These are phyloP conservation scores for Tiphia femorata DNA, from an alignment of 2,888 invertebrate genomes.

Conservation along the genomic window DNA sequence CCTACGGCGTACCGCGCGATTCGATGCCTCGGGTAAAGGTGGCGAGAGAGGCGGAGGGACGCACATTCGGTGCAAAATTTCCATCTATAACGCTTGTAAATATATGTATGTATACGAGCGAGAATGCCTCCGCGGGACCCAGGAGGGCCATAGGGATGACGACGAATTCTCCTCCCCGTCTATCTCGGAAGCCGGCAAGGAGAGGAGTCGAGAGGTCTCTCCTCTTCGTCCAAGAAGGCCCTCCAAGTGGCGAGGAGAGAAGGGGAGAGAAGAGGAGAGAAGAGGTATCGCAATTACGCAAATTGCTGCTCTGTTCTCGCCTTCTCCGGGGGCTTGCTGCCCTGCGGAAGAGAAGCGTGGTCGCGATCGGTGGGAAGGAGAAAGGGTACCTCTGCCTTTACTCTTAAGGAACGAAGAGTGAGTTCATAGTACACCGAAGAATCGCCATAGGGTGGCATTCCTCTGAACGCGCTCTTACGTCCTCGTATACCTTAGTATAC, in stretches of 20 bases:
- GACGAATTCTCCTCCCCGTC: neutral
- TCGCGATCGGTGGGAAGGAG: too few relatives aligned
- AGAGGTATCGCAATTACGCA: constrained; percentile 64
- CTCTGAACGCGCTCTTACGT: too few relatives aligned
- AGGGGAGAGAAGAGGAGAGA: constrained; percentile 38
- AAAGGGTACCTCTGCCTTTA: too few relatives aligned
- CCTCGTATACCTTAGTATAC: too few relatives aligned
- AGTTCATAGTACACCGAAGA: too few relatives aligned
- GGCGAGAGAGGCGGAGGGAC: constrained; percentile 16
- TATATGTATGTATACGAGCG: constrained; percentile 5
- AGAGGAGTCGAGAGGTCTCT: constrained; percentile 21
- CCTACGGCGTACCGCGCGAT: too few relatives aligned
- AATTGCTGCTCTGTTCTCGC: constrained; percentile 66
- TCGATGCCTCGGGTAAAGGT: too few relatives aligned
- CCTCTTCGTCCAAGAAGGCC: neutral
- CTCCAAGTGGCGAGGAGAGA: neutral
- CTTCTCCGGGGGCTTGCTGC: constrained; percentile 51
- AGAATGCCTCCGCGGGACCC: constrained; percentile 1
- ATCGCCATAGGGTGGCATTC: too few relatives aligned
- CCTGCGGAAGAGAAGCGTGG: constrained; percentile 21
- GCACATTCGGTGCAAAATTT: constrained; percentile 47
- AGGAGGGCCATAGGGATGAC: constrained; percentile 4
- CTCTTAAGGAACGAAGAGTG: too few relatives aligned
- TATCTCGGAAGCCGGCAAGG: constrained; percentile 11
- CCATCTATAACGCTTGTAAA: constrained; percentile 36